Evolutionary conservation across 2,113 vertebrate genomes (phyloP).

Genomic region (Coregonus clupeaformis): DNA sequence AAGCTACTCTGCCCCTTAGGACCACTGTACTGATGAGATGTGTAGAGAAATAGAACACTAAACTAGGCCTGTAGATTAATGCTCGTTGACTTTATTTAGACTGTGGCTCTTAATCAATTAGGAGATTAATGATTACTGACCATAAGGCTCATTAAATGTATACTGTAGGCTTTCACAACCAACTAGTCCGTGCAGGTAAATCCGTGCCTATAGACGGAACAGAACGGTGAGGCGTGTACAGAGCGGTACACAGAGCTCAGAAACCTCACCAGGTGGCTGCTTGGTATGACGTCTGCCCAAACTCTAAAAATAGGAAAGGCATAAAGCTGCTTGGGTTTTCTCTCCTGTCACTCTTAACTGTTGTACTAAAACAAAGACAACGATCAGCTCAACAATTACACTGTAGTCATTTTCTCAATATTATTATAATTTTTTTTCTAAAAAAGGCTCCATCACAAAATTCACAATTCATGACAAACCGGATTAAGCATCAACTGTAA

Average conservation of each 20-base stretch:
- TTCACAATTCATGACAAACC: neutral
- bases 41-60: neutral
- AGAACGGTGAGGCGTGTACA: constrained; percentile 5
- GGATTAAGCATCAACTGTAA: constrained; percentile 21
- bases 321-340: constrained; percentile 11
- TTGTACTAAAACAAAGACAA: neutral
- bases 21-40: neutral
- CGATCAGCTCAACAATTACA: neutral
- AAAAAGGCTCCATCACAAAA: neutral
- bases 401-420: too few species aligned
- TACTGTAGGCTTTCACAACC: neutral
- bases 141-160: neutral
- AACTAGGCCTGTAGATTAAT: neutral
- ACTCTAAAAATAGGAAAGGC: constrained; percentile 17
- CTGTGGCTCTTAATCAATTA: constrained; percentile 25
- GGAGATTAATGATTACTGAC: neutral
- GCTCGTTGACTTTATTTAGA: neutral
- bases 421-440: too few species aligned
- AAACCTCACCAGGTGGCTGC: constrained; percentile 15
- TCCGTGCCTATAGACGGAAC: neutral
- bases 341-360: neutral
- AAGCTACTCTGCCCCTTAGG: too few species aligned
- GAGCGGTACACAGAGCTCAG: constrained; percentile 11
- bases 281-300: constrained; percentile 1
- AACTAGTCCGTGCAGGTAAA: neutral